Evolutionary conservation across 2,797 vertebrate genomes (phyloP).

Genomic region (Chloroceryle amazona): DNA sequence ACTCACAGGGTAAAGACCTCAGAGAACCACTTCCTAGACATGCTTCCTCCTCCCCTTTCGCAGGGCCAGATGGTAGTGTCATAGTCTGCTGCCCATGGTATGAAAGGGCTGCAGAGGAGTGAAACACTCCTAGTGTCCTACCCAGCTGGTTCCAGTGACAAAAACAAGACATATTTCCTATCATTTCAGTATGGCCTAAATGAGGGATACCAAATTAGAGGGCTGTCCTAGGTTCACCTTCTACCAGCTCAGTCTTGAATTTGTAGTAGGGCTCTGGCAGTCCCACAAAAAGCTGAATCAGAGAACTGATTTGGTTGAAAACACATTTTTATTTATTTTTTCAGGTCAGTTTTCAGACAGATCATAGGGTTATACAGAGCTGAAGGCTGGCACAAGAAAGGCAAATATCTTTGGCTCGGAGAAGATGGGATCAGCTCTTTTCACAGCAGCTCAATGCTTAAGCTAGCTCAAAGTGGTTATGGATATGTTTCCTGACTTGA

Average conservation of each 20-base stretch:
- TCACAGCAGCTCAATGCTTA: background rate
- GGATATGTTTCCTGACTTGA: background rate
- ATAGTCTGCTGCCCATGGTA: background rate
- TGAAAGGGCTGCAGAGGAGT: background rate
- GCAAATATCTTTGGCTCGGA: background rate
- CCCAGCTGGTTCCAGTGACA: background rate
- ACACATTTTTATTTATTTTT: background rate
- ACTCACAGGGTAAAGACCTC: background rate
- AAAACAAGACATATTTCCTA: background rate
- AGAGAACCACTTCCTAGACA: background rate
- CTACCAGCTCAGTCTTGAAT: background rate
- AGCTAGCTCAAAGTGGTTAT: background rate
- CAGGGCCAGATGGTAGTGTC: background rate
- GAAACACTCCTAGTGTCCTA: background rate
- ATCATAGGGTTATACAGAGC: background rate
- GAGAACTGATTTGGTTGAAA: background rate
- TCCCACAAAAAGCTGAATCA: background rate
- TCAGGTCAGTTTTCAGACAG: background rate
- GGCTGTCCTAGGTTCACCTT: background rate
- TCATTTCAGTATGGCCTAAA: background rate
- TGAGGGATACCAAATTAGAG: background rate
- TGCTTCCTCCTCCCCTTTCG: background rate
- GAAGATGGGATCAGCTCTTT: background rate
- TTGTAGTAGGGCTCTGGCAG: background rate
- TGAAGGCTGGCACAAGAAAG: background rate